Evolutionary conservation across 2,113 vertebrate species (phyloP).

Genomic region (Lipophrys pholis): DNA sequence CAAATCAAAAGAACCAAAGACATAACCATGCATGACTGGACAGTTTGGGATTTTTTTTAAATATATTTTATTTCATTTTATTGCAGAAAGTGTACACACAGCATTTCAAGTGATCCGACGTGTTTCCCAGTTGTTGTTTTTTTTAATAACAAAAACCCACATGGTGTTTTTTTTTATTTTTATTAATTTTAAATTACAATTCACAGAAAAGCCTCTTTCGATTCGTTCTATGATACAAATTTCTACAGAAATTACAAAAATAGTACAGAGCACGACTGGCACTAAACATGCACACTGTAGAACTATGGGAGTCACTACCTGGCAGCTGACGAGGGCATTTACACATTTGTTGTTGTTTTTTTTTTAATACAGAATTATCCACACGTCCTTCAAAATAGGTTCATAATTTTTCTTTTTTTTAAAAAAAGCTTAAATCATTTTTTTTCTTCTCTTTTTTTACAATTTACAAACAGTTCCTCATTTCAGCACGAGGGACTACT

Average conservation of each 20-base stretch:
- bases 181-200: conserved; percentile 77
- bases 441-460: conserved; percentile 80
- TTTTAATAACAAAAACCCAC: conserved; percentile 55
- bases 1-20: conserved; percentile 22
- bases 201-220: conserved; percentile 83
- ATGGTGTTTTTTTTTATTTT: background rate
- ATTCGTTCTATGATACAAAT: conserved; percentile 84
- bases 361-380: conserved; percentile 77
- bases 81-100: conserved; percentile 84
- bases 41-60: conserved; percentile 27
- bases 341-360: conserved; percentile 71
- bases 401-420: conserved; percentile 36
- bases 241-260: conserved; percentile 84
- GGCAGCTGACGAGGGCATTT: conserved; percentile 80
- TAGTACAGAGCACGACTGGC: conserved; percentile 72
- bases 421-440: conserved; percentile 61
- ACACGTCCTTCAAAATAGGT: conserved; percentile 79
- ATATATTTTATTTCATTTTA: conserved; percentile 65
- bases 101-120: conserved; percentile 75
- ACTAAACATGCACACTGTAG: conserved; percentile 65
- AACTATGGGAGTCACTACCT: conserved; percentile 45
- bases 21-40: conserved; percentile 9
- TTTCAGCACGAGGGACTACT: conserved; percentile 47
- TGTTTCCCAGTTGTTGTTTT: conserved; percentile 56
- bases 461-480: conserved; percentile 79